Conservation (phyloP, 2,113 vertebrate species). For the Urocolius indicus region DNA sequence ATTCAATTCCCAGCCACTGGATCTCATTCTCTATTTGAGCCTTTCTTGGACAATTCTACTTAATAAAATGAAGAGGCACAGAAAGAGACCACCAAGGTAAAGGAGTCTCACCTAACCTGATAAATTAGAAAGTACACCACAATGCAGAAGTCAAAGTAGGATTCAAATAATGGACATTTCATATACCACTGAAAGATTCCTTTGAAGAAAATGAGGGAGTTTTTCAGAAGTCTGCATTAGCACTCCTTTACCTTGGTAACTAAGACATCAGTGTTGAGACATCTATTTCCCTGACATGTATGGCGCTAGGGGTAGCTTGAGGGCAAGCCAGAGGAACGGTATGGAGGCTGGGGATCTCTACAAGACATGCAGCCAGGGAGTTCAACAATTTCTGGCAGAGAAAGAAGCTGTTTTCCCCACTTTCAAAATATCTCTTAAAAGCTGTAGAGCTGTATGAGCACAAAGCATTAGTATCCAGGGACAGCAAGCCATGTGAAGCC, state of each 20-base stretch:
- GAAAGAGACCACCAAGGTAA: background rate
- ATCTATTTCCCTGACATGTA: background rate
- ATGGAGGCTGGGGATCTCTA: background rate
- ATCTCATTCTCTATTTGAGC: background rate
- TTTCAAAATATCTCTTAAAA: background rate
- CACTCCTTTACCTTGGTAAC: background rate
- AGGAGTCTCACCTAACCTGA: background rate
- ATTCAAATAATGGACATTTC: background rate
- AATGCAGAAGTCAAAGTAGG: background rate
- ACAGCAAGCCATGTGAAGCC: background rate
- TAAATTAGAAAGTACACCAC: background rate
- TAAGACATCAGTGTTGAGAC: background rate
- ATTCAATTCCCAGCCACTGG: background rate
- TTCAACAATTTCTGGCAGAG: background rate
- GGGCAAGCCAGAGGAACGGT: background rate
- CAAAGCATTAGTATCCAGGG: background rate
- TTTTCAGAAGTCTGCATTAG: background rate
- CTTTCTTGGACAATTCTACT: background rate
- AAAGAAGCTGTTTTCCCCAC: background rate
- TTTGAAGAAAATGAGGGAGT: background rate
- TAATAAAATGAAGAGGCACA: rapidly evolving
- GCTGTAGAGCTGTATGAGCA: background rate
- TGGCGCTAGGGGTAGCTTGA: background rate
- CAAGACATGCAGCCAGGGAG: background rate
- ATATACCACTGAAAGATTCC: background rate